Base-by-base conservation (phyloP, 2,113 vertebrate species). In the Menidia beryllina region DNA sequence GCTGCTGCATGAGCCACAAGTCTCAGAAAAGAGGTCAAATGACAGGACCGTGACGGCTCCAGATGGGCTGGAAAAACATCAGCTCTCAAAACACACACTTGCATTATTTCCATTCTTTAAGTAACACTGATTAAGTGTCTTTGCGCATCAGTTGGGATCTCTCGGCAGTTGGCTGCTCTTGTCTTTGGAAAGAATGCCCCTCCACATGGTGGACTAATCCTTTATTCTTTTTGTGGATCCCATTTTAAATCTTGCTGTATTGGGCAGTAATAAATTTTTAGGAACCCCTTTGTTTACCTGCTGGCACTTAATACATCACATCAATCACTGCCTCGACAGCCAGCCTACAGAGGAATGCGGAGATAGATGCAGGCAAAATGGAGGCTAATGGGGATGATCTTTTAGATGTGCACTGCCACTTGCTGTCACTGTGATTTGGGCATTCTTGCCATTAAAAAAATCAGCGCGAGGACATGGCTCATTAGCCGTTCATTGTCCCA, bases 41-140 rank as follows among this genome's bases (percentile, higher is more conserved):
- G 75, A 63, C 82, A 1, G 66, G 78, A 57, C 80, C 58, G 12
- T 0, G 63, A 21, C 2, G 79, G 83, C 87, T 86, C 88, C 87
- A 79, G 68, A 65, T 69, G 70, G 75, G 73, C 86, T 91, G 79
- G 62, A 77, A 87, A 86, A 91, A 90, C 78, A 88, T 84, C 75
- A 74, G 48, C 69, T 73, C 58, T 64, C 79, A 60, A 75, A 75
- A 85, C 77, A 72, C 58, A 67, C 69, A 56, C 41, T 0, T 23
- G 51, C 53, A 47, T 74, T 83, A 66, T 30, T 76, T 73, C 72
- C 9, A 0, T 54, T 52, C 67, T 84, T 71, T n/a, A 77, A 83
- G 50, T 62, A 70, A 38, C 49, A 2, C n/a, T 2, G 57, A 77
- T 84, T 74, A 84, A 41, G 30, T 38, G 14, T 45, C 55, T 23